Evolutionary conservation across 1,140 invertebrate species (phyloP).

Genomic region (Acromyrmex charruanus): DNA sequence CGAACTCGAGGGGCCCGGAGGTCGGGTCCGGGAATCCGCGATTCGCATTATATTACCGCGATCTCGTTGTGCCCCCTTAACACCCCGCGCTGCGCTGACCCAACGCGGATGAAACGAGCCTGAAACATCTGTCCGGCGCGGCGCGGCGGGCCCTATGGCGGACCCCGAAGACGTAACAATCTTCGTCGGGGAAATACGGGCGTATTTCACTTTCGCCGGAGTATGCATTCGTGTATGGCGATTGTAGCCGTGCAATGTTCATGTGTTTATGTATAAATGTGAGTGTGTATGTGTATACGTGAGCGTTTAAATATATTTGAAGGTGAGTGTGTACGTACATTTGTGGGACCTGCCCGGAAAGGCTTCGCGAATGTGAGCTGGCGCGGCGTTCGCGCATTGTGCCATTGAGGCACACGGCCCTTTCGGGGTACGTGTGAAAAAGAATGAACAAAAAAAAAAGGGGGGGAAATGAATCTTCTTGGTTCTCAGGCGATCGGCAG

Average conservation of each 20-base stretch:
- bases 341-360: constrained; percentile 67
- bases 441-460: constrained; percentile 76
- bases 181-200: constrained; percentile 33
- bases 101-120: constrained; percentile 53
- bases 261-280: constrained; percentile 39
- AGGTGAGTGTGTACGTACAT: constrained; percentile 51
- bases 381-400: constrained; percentile 67
- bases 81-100: constrained; percentile 15
- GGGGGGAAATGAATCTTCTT: constrained; percentile 81
- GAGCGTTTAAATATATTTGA: neutral
- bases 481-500: constrained; percentile 81
- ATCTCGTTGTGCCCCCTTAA: constrained; percentile 47
- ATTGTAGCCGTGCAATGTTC: constrained; percentile 57
- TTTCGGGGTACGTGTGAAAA: constrained; percentile 81
- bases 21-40: constrained; percentile 58
- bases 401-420: constrained; percentile 69
- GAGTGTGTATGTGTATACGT: constrained; percentile 44
- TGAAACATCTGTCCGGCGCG: constrained; percentile 67
- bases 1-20: constrained; percentile 55
- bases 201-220: constrained; percentile 61
- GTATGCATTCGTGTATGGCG: neutral
- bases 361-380: constrained; percentile 56
- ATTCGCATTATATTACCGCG: constrained; percentile 64
- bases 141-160: constrained; percentile 16
- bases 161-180: constrained; percentile 61